These are phyloP conservation scores for Incurvaria masculella DNA, from an alignment of 2,888 invertebrate genomes.

Conservation along the genomic window DNA sequence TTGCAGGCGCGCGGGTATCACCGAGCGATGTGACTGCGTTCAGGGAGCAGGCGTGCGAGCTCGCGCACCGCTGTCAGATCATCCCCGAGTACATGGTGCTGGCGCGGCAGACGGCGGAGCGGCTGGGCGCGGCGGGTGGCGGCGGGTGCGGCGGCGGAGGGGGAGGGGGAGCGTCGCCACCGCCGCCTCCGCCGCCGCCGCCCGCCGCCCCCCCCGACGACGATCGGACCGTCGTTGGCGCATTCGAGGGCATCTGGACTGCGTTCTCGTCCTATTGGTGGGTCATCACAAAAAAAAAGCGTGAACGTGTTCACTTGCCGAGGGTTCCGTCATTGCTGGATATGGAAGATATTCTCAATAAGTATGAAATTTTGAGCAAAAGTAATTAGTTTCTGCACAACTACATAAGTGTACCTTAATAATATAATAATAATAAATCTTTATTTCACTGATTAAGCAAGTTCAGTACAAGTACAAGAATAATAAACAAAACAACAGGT, in stretches of 20 bases:
- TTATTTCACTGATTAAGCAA: too few species aligned
- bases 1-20: constrained; percentile 30
- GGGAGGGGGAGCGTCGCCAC: constrained; percentile 17
- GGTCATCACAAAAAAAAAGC: constrained; percentile 20
- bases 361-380: too few species aligned
- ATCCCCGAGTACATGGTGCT: constrained; percentile 48
- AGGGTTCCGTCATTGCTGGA: too few species aligned
- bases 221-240: constrained; percentile 28
- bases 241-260: constrained; percentile 42
- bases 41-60: constrained; percentile 39
- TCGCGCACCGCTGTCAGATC: constrained; percentile 41
- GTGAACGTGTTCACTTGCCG: too few species aligned
- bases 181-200: constrained; percentile 11
- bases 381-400: too few species aligned
- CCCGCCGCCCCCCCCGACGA: constrained; percentile 14
- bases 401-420: background rate
- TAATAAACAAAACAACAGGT: too few species aligned
- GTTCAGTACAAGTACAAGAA: too few species aligned
- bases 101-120: constrained; percentile 36
- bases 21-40: constrained; percentile 35
- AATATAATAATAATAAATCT: too few species aligned
- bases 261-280: constrained; percentile 45
- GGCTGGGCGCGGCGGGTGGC: constrained; percentile 16
- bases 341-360: too few species aligned
- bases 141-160: background rate